These are phyloP conservation scores for Argopecten irradians DNA, from an alignment of 1,140 invertebrate genomes.

Conservation along the genomic window DNA sequence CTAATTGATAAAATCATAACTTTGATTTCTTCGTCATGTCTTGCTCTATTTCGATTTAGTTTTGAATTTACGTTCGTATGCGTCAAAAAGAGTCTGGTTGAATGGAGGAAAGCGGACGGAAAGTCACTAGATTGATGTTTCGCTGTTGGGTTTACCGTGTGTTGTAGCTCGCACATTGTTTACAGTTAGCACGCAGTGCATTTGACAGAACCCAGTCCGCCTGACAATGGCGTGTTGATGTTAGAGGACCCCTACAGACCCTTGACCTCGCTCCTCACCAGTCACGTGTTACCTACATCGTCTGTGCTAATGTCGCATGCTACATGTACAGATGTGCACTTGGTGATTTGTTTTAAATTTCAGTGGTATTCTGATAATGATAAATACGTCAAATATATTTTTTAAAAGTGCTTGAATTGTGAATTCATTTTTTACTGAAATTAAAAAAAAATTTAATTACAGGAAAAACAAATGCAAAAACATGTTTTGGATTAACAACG, in stretches of 20 bases:
- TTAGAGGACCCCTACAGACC: background rate
- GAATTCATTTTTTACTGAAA: no score
- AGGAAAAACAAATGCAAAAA: no score
- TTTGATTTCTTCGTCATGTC: no score
- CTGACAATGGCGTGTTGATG: background rate
- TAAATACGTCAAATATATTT: background rate
- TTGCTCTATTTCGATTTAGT: no score
- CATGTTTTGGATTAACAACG: no score
- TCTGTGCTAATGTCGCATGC: background rate
- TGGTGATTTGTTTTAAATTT: background rate
- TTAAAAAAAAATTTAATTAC: background rate
- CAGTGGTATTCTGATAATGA: background rate
- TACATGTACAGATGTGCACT: background rate
- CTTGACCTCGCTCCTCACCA: background rate
- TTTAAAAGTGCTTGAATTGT: no score
- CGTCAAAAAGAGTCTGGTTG: no score
- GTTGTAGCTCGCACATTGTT: background rate
- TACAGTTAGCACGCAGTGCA: background rate
- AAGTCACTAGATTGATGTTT: no score
- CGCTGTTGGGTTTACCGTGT: background rate
- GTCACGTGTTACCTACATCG: background rate
- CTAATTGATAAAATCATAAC: no score
- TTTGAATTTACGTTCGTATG: no score
- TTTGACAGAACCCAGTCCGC: background rate
- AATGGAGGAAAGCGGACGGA: no score